These are phyloP conservation scores for Hyphantria cunea DNA, from an alignment of 1,140 invertebrate species.

Conservation along the genomic window DNA sequence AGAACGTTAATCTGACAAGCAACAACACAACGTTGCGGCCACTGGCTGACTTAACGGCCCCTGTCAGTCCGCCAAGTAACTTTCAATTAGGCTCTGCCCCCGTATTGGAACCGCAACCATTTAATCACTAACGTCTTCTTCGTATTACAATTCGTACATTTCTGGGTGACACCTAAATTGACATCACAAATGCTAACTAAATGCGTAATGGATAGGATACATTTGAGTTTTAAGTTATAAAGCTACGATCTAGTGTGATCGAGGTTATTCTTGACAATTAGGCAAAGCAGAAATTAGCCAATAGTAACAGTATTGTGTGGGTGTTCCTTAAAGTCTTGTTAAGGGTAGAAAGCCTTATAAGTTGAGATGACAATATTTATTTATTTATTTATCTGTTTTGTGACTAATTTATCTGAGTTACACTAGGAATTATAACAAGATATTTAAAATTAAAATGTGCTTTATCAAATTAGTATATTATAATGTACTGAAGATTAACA, in stretches of 20 bases:
- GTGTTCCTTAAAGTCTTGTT: slow-evolving; percentile 27
- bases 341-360: slow-evolving; percentile 23
- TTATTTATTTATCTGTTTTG: not conserved
- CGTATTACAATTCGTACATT: slow-evolving; percentile 22
- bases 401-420: not conserved
- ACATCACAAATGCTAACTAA: slow-evolving; percentile 10
- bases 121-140: slow-evolving; percentile 20
- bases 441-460: slow-evolving; percentile 3
- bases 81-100: slow-evolving; percentile 63
- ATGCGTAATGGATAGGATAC: slow-evolving; percentile 16
- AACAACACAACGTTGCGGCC: slow-evolving; percentile 61
- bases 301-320: slow-evolving; percentile 34
- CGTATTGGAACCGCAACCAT: slow-evolving; percentile 37
- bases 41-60: slow-evolving; percentile 60
- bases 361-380: slow-evolving; percentile 15
- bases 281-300: slow-evolving; percentile 45
- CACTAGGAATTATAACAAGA: slow-evolving; percentile 6
- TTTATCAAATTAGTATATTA: not conserved
- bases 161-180: slow-evolving; percentile 13
- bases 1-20: slow-evolving; percentile 68
- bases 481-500: too few species aligned
- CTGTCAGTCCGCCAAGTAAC: slow-evolving; percentile 66
- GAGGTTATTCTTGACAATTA: slow-evolving; percentile 39
- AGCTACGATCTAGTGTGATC: slow-evolving; percentile 9
- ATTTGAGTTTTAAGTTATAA: not conserved